Evolutionary conservation across 2,113 vertebrate genomes (phyloP).

Genomic region (Osmerus eperlanus): DNA sequence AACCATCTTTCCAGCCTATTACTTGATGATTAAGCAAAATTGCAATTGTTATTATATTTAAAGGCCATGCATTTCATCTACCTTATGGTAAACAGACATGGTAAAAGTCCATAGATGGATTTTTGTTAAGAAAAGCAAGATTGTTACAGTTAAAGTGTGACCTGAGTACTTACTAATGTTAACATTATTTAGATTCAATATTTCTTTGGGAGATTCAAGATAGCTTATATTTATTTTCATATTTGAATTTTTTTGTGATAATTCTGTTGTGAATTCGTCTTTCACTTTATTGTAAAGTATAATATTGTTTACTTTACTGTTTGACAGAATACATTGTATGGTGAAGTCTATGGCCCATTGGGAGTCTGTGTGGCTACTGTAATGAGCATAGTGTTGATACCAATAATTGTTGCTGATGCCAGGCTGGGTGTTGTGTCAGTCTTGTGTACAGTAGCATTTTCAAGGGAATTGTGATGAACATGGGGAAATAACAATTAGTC

Average conservation of each 20-base stretch:
- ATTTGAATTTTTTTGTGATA: not conserved
- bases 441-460: constrained; percentile 32
- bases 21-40: too few species aligned
- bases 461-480: constrained; percentile 52
- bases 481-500: constrained; percentile 54
- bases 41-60: too few species aligned
- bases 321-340: not conserved
- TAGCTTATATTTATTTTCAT: not conserved
- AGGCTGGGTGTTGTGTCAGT: constrained; percentile 3
- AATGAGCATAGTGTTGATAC: constrained; percentile 27
- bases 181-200: not conserved
- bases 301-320: not conserved
- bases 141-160: not conserved
- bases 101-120: too few species aligned
- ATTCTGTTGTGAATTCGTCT: too few species aligned
- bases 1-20: too few species aligned
- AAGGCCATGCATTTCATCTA: too few species aligned
- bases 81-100: too few species aligned
- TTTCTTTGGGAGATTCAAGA: not conserved
- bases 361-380: not conserved
- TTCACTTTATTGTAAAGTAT: too few species aligned
- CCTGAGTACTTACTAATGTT: not conserved
- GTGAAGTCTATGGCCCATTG: not conserved
- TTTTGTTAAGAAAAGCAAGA: too few species aligned
- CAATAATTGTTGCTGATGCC: constrained; percentile 33